phyloP scores from a whole-genome alignment of 2,888 invertebrate genomes.

The Leucoptera coffeella region DNA sequence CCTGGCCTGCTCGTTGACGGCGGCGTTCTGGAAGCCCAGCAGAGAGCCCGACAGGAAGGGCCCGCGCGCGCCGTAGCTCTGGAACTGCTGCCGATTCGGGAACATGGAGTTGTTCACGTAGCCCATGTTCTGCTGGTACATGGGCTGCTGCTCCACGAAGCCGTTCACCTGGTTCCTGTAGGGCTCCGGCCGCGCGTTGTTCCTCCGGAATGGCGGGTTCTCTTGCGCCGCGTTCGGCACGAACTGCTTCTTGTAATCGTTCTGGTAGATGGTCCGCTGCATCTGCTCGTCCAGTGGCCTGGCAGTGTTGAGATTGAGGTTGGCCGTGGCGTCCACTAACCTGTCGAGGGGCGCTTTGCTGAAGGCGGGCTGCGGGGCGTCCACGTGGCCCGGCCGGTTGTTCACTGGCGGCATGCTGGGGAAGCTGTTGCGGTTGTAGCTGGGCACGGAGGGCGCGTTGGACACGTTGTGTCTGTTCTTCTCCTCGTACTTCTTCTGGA shows the following conservation, averaged over 20 bases:
- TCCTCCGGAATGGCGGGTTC: slow-evolving; percentile 18
- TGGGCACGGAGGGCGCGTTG: slow-evolving; percentile 6
- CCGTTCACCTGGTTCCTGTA: slow-evolving; percentile 14
- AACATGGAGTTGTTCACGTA: slow-evolving; percentile 12
- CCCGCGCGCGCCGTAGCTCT: slow-evolving; percentile 14
- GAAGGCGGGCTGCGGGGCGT: slow-evolving; percentile 11
- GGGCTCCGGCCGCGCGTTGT: slow-evolving; percentile 15
- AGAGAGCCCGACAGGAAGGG: slow-evolving; percentile 35
- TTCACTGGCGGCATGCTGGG: neutral
- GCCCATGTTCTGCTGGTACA: slow-evolving; percentile 15
- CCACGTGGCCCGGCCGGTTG: neutral
- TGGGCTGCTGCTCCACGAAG: slow-evolving; percentile 24
- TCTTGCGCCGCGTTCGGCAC: slow-evolving; percentile 17
- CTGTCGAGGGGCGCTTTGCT: slow-evolving; percentile 29
- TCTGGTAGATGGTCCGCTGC: slow-evolving; percentile 16
- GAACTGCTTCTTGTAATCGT: slow-evolving; percentile 19
- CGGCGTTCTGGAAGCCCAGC: slow-evolving; percentile 44
- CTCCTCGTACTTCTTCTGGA: slow-evolving; percentile 51
- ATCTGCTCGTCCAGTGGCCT: slow-evolving; percentile 16
- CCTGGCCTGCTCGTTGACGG: slow-evolving; percentile 44
- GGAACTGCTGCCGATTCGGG: slow-evolving; percentile 9
- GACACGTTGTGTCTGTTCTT: slow-evolving; percentile 34
- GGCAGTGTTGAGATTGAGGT: slow-evolving; percentile 19
- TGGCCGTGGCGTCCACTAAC: slow-evolving; percentile 26
- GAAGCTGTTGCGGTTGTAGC: neutral